These are phyloP conservation scores for Eublepharis macularius DNA, from an alignment of 2,113 vertebrate species.

Conservation along the genomic window DNA sequence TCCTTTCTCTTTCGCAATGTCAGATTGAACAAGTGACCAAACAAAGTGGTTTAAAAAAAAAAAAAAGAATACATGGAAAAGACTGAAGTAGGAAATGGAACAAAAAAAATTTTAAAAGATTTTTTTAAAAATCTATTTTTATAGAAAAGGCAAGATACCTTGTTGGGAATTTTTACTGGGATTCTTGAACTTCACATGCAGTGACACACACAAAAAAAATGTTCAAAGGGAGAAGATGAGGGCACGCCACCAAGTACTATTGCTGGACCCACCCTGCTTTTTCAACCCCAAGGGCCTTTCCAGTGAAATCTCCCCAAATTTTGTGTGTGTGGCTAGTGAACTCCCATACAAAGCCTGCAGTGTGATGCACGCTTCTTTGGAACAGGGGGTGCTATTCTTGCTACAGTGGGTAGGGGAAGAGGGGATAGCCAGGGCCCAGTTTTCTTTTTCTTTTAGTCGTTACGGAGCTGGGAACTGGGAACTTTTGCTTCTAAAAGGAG, in stretches of 20 bases:
- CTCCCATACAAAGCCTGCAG: not conserved
- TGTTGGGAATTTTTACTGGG: constrained; percentile 87
- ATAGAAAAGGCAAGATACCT: constrained; percentile 84
- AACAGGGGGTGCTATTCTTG: not conserved
- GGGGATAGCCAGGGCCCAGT: not conserved
- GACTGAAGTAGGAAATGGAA: constrained; percentile 14
- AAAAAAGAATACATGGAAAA: constrained; percentile 1
- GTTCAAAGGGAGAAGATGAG: not conserved
- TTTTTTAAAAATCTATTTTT: constrained; percentile 87
- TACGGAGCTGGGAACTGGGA: not conserved
- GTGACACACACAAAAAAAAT: not conserved
- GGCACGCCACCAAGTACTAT: not conserved
- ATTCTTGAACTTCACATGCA: constrained; percentile 80
- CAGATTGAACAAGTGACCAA: not conserved
- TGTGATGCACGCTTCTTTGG: not conserved
- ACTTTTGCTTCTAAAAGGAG: not conserved
- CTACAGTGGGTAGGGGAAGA: not conserved
- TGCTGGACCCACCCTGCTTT: not conserved
- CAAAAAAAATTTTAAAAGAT: constrained; percentile 11
- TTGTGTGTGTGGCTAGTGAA: not conserved
- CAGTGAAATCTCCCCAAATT: not conserved
- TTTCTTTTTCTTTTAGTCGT: not conserved
- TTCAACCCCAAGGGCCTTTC: not conserved
- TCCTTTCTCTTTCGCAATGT: not conserved
- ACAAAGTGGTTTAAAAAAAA: not conserved